phyloP scores from a whole-genome alignment of 1,140 invertebrate genomes.

The Papilio aristodemus region DNA sequence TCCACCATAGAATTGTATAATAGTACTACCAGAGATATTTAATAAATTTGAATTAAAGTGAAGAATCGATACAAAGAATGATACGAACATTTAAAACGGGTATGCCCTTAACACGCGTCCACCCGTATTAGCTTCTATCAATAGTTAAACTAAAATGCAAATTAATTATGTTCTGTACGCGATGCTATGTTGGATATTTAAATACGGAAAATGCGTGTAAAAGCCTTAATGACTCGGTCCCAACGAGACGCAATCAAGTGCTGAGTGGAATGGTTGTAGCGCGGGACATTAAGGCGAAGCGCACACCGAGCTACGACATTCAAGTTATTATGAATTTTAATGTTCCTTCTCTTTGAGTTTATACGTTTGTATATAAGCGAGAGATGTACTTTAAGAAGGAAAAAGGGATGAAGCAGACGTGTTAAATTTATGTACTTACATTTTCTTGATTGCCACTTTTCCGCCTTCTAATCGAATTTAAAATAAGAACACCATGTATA shows the following conservation, averaged over 20 bases:
- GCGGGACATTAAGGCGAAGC: constrained; percentile 18
- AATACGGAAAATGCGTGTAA: constrained; percentile 25
- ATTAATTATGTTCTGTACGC: constrained; percentile 22
- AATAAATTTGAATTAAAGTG: no score
- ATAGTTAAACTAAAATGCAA: constrained; percentile 26
- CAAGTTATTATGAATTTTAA: constrained; percentile 42
- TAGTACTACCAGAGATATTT: no score
- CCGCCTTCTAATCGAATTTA: no score
- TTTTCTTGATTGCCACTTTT: neutral
- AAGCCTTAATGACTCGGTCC: constrained; percentile 14
- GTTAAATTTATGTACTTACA: neutral
- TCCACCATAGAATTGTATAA: neutral
- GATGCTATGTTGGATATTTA: constrained; percentile 9
- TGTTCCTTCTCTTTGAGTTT: constrained; percentile 30
- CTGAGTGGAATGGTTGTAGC: constrained; percentile 6
- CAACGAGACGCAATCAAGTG: constrained; percentile 29
- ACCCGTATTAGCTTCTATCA: neutral
- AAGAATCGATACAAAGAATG: no score
- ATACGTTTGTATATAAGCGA: constrained; percentile 25
- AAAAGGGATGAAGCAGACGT: neutral
- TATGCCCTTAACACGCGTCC: neutral
- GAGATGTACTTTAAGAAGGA: constrained; percentile 1
- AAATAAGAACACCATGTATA: no score
- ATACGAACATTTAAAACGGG: neutral
- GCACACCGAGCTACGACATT: constrained; percentile 29